phyloP scores from a whole-genome alignment of 2,888 invertebrate species.

The Agelastica alni region DNA sequence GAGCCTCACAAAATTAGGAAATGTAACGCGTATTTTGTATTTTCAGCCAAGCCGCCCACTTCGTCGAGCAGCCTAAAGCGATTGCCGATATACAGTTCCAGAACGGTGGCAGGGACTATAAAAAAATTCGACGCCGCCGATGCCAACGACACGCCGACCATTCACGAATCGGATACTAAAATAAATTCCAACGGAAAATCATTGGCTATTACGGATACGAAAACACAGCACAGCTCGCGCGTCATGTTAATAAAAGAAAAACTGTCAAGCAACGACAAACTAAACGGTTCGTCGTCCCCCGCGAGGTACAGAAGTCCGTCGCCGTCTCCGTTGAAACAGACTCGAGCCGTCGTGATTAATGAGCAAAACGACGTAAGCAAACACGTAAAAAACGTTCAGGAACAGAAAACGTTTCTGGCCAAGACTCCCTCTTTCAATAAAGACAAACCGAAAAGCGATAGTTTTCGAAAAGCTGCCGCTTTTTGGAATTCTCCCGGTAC shows the following conservation, averaged over 20 bases:
- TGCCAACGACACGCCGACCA: constrained; percentile 9
- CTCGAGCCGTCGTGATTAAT: constrained; percentile 56
- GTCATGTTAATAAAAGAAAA: constrained; percentile 39
- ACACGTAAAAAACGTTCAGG: constrained; percentile 4
- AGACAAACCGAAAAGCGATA: constrained; percentile 51
- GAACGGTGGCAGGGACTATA: constrained; percentile 51
- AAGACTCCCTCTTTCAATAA: constrained; percentile 38
- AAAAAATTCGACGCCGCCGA: constrained; percentile 49
- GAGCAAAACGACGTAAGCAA: constrained; percentile 50
- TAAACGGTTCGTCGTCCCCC: not conserved
- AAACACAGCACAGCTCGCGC: constrained; percentile 20
- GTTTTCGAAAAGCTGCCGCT: constrained; percentile 54
- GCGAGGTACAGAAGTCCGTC: constrained; percentile 52
- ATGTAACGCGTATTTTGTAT: too few species aligned
- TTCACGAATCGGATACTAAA: not conserved
- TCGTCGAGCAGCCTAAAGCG: constrained; percentile 51
- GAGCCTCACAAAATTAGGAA: too few species aligned
- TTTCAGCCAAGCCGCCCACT: constrained; percentile 47
- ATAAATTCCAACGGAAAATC: not conserved
- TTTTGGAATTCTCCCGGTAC: constrained; percentile 53
- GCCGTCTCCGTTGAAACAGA: constrained; percentile 56
- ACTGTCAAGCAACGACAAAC: constrained; percentile 24
- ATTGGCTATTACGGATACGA: constrained; percentile 1
- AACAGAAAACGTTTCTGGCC: not conserved
- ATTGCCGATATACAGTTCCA: constrained; percentile 46